phyloP scores from a whole-genome alignment of 2,888 invertebrate species.

The Drosophila atripex region DNA sequence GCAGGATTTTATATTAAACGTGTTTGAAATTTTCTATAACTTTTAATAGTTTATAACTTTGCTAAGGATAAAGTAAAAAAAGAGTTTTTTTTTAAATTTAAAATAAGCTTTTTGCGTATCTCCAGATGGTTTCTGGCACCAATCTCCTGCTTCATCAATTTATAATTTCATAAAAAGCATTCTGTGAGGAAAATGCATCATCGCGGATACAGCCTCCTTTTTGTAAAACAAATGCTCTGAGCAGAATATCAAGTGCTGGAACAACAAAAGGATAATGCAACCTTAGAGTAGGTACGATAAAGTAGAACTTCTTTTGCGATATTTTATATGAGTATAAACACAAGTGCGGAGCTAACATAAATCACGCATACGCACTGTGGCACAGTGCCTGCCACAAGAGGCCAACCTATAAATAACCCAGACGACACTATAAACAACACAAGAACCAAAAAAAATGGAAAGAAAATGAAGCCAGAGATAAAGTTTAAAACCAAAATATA shows the following conservation, averaged over 20 bases:
- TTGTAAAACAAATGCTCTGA: neutral
- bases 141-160: neutral
- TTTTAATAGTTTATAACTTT: slow-evolving; percentile 12
- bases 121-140: neutral
- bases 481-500: slow-evolving; percentile 14
- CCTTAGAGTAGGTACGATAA: slow-evolving; percentile 12
- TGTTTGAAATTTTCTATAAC: slow-evolving; percentile 15
- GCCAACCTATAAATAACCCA: slow-evolving; percentile 61
- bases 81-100: neutral
- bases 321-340: slow-evolving; percentile 32
- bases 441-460: slow-evolving; percentile 12
- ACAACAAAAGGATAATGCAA: slow-evolving; percentile 17
- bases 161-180: neutral
- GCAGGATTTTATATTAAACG: slow-evolving; percentile 26
- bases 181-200: neutral
- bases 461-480: slow-evolving; percentile 6
- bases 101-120: neutral
- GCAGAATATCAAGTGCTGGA: slow-evolving; percentile 14
- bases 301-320: slow-evolving; percentile 20
- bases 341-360: slow-evolving; percentile 49
- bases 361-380: slow-evolving; percentile 73
- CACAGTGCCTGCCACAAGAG: slow-evolving; percentile 41
- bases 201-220: neutral
- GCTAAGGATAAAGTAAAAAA: neutral
- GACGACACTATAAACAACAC: slow-evolving; percentile 67